phyloP scores from a whole-genome alignment of 2,888 invertebrate genomes.

The Ophion costatus region DNA sequence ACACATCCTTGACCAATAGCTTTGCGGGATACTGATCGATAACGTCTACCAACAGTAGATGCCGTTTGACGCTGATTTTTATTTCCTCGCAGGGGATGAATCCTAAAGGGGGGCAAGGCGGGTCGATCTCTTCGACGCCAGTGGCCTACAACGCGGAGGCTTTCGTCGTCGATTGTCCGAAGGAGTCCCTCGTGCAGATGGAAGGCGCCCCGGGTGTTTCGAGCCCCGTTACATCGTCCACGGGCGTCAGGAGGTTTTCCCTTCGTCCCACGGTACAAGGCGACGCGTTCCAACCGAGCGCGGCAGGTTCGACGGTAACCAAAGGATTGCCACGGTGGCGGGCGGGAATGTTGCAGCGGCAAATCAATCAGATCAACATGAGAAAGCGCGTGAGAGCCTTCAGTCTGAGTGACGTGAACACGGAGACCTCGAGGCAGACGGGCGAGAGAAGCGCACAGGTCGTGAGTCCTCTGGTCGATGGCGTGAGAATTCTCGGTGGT shows the following conservation, averaged over 20 bases:
- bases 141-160: constrained; percentile 68
- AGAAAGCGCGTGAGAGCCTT: constrained; percentile 79
- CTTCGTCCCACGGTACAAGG: constrained; percentile 75
- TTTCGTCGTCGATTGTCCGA: constrained; percentile 76
- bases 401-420: constrained; percentile 80
- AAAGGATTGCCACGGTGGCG: constrained; percentile 79
- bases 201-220: constrained; percentile 78
- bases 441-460: constrained; percentile 59
- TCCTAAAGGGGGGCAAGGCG: constrained; percentile 65
- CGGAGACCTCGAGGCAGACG: constrained; percentile 65
- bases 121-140: constrained; percentile 67
- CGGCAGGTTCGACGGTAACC: constrained; percentile 51
- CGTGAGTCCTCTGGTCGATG: constrained; percentile 76
- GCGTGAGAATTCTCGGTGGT: constrained; percentile 69
- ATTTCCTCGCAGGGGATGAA: constrained; percentile 54
- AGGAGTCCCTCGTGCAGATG: constrained; percentile 76
- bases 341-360: constrained; percentile 80
- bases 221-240: constrained; percentile 71
- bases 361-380: constrained; percentile 78
- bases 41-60: no score
- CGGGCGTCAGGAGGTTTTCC: constrained; percentile 74
- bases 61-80: neutral
- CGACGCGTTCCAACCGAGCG: constrained; percentile 62
- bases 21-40: no score
- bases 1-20: no score